Base-by-base conservation (phyloP, 2,113 vertebrate species). In the Haliaeetus leucogaster region DNA sequence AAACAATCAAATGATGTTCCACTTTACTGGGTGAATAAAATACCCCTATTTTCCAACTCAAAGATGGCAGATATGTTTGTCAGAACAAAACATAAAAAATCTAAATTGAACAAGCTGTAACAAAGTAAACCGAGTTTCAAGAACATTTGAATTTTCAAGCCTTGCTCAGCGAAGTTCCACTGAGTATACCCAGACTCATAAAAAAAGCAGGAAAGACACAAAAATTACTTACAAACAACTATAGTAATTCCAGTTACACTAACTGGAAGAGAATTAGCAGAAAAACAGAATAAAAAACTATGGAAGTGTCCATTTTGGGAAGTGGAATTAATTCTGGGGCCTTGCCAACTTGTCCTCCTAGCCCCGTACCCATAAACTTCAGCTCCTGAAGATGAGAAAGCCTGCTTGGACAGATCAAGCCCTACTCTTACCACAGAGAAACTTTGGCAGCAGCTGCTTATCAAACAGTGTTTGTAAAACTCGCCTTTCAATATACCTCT, bases 401-500 rank as follows among this genome's bases (percentile, higher is more conserved):
- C 11, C n/a, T 50, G 27, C 11, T 21, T 29, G 32, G 32, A 59
- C 8, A 59, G 23, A 80, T 18, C 8, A 89, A 58, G 89, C 7
- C 7, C 45, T 43, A 40, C 19, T 45, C 29, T 9, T 73, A 11
- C n/a, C 53, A 52, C 2, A 27, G 13, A 56, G 40, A 88, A 42
- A 11, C 53, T 73, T 5, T 68, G 47, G 62, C 43, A 65, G 40
- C 26, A 91, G 67, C 23, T 56, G 20, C 21, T 78, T 74, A 70
- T 26, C 17, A 16, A 76, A 56, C 13, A 71, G 10, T 34, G 7
- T 42, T 65, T 56, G 23, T 27, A 66, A 72, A 86, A 55, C 7
- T 59, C 0, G 0, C 13, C 18, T 68, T 84, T 45, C 42, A 74
- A 79, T 13, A 59, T 1, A 40, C 9, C 11, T 38, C 11, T 38